These are phyloP conservation scores for Parambassis ranga DNA, from an alignment of 2,797 vertebrate species.

Conservation along the genomic window DNA sequence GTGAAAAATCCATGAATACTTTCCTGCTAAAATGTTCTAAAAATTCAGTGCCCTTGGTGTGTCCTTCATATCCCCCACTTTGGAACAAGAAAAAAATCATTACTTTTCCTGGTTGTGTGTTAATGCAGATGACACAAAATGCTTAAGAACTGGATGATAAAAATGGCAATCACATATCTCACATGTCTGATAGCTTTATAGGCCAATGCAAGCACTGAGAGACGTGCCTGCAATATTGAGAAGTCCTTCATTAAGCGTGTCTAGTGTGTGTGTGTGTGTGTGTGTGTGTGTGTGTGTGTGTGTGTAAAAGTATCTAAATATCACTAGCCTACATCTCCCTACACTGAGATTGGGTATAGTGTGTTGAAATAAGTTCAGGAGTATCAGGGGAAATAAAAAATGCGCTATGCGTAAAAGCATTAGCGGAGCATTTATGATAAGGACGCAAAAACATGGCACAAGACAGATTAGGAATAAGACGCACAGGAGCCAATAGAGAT, in stretches of 20 bases:
- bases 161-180: conserved; percentile 22
- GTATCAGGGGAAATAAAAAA: conserved; percentile 47
- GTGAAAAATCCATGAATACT: too few species aligned
- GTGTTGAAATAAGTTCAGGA: conserved; percentile 25
- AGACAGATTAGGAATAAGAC: conserved; percentile 57
- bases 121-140: conserved; percentile 9
- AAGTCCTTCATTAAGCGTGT: conserved; percentile 45
- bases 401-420: conserved; percentile 67
- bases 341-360: conserved; percentile 19
- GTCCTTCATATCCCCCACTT: conserved; percentile 73
- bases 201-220: conserved; percentile 27
- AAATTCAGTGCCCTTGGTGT: conserved; percentile 81
- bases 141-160: conserved; percentile 7
- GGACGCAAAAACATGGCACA: conserved; percentile 56
- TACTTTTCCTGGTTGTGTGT: not conserved
- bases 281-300: conserved; percentile 1
- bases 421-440: conserved; percentile 53
- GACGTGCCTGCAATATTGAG: conserved; percentile 61
- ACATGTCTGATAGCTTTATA: conserved; percentile 42
- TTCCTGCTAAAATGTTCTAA: conserved; percentile 1
- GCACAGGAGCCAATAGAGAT: conserved; percentile 55
- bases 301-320: conserved; percentile 5
- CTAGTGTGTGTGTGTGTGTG: conserved; percentile 6
- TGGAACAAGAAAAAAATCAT: conserved; percentile 8
- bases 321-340: not conserved